phyloP scores from a whole-genome alignment of 2,888 invertebrate genomes.

The Gryllus longicercus region DNA sequence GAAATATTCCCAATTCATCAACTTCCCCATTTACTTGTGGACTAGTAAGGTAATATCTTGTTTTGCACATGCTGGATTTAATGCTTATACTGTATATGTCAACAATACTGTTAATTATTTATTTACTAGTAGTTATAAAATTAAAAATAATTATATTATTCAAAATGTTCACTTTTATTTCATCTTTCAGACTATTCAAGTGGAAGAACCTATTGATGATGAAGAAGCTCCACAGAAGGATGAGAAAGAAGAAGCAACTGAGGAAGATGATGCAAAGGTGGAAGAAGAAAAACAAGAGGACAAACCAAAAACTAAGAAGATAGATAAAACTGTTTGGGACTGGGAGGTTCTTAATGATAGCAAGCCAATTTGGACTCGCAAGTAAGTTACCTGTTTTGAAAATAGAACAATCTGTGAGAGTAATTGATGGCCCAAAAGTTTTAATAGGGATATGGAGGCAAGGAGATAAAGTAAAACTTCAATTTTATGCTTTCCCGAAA shows the following conservation, averaged over 20 bases:
- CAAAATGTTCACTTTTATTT: neutral
- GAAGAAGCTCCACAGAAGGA: constrained; percentile 37
- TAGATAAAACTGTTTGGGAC: constrained; percentile 95
- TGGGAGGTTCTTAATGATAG: constrained; percentile 95
- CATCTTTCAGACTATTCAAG: constrained; percentile 59
- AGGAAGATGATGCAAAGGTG: constrained; percentile 60
- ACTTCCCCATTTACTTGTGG: constrained; percentile 98
- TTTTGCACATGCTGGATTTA: neutral
- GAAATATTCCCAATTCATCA: constrained; percentile 99
- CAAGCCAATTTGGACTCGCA: constrained; percentile 98
- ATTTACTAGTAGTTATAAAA: too few relatives aligned
- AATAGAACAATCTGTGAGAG: too few relatives aligned
- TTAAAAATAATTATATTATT: neutral
- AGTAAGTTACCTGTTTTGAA: constrained; percentile 50
- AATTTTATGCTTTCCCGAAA: too few relatives aligned
- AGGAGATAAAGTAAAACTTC: too few relatives aligned
- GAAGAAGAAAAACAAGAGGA: constrained; percentile 64
- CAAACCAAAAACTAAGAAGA: constrained; percentile 80
- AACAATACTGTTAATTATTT: too few relatives aligned
- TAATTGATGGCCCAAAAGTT: too few relatives aligned
- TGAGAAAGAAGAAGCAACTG: constrained; percentile 53
- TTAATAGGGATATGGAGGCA: too few relatives aligned
- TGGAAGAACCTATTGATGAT: constrained; percentile 64
- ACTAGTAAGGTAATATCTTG: constrained; percentile 56
- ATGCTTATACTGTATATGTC: too few relatives aligned